Base-by-base conservation (phyloP, 2,797 vertebrate genomes). In the Sebastiscus tertius region DNA sequence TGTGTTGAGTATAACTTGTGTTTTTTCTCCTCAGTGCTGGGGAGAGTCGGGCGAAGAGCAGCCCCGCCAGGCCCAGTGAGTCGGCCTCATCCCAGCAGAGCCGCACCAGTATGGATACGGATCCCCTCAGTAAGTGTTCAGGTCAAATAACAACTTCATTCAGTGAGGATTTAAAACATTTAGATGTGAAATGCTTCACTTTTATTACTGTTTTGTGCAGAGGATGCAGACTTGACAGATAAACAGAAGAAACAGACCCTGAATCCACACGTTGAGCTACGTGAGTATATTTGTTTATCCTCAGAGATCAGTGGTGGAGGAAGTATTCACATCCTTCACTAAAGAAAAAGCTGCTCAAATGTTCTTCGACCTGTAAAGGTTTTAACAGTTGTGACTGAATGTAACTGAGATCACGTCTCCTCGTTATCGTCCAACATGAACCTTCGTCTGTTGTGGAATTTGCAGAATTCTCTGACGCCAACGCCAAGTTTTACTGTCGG, bases 401-500 rank as follows among this genome's bases (percentile, higher is more conserved):
- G 5, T 6, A 26, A 36, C 5, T 24, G 39, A 24, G 42, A 20
- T 20, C 1, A 36, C 0, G 2, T 69, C 10, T 58, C 26, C 8
- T 54, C 26, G 8, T 12, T 34, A 2, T 26, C 27, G 0, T 27
- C 29, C 1, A 3, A 26, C 14, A 1, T 6, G 22, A 64, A 26
- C 13, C 63, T 8, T n/a, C 16, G 18, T 22, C 64, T 33, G 31
- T 13, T 39, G 20, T 46, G 7, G 2, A 1, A 8, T 61, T 2
- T 69, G 34, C 91, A 99, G 99, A 99, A 88, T 99, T 99, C 93
- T 99, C 99, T 0, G 99, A 99, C 11, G 97, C 98, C 0, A 99
- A 97, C 54, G 98, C 98, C 58, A 99, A 98, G 92, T 99, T 99
- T 87, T 99, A 99, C 93, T 99, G 99, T 79, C 97, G 99, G 1